These are phyloP conservation scores for Anas platyrhynchos DNA, from an alignment of 2,113 vertebrate species.

Conservation along the genomic window DNA sequence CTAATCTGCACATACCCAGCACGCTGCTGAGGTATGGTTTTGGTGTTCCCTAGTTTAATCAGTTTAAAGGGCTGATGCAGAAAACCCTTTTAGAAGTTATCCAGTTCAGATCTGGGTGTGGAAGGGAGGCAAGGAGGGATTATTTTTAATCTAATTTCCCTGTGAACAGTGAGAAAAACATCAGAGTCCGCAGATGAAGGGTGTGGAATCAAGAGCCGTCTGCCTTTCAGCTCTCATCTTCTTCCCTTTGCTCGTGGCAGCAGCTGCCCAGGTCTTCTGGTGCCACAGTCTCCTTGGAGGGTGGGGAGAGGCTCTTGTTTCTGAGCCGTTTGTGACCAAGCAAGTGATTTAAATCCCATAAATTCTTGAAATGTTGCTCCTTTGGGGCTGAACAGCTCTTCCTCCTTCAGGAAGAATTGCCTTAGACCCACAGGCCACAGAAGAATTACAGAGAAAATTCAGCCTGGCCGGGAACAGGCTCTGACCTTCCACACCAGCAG, in stretches of 20 bases:
- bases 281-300: neutral
- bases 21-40: neutral
- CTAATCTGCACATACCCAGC: neutral
- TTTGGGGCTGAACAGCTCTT: neutral
- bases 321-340: neutral
- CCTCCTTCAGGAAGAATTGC: neutral
- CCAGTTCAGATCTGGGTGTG: neutral
- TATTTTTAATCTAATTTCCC: neutral
- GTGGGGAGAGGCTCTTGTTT: neutral
- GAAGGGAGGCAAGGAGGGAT: neutral
- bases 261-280: neutral
- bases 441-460: neutral
- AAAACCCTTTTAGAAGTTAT: neutral
- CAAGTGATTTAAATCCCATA: neutral
- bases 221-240: neutral
- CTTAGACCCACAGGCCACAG: neutral
- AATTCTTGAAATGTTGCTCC: neutral
- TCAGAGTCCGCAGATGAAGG: neutral
- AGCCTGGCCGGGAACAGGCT: neutral
- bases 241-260: neutral
- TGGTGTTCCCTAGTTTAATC: neutral
- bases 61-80: neutral
- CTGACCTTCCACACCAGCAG: neutral
- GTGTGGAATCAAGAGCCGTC: neutral
- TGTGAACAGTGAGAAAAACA: neutral